Percentiles rank a stretch among this genome's conserved stretches.
Conservation (phyloP, 2,888 invertebrate genomes). For the Dioctria linearis region DNA sequence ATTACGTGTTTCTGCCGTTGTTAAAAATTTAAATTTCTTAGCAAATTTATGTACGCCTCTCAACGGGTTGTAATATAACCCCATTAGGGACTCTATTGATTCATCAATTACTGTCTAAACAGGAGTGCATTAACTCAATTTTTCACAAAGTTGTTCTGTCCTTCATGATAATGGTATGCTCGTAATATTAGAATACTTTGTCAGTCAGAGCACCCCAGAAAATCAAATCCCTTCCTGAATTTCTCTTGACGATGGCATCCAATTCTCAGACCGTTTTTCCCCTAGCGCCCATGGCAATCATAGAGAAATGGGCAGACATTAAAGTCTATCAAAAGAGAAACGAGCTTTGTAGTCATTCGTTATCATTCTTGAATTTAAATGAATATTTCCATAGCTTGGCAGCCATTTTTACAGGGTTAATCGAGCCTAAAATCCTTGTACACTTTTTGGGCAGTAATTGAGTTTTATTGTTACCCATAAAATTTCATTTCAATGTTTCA, state of each 20-base stretch:
- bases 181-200: not conserved
- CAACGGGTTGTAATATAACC: not conserved
- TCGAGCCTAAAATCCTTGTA: constrained; percentile 47
- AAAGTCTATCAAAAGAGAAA: constrained; percentile 46
- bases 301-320: constrained; percentile 47
- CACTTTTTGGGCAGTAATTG: constrained; percentile 40
- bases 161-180: not conserved
- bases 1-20: not conserved
- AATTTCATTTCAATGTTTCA: constrained; percentile 51
- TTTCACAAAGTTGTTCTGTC: not conserved
- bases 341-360: constrained; percentile 42
- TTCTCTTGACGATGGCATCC: constrained; percentile 32
- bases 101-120: constrained; percentile 18
- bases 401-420: constrained; percentile 46
- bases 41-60: not conserved
- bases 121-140: not conserved
- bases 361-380: constrained; percentile 52
- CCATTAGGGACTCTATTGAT: constrained; percentile 15
- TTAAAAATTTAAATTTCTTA: not conserved
- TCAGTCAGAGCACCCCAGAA: not conserved
- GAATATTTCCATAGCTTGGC: constrained; percentile 40
- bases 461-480: constrained; percentile 48
- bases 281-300: constrained; percentile 25
- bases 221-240: constrained; percentile 27
- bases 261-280: not conserved